Conservation (phyloP, 2,888 invertebrate genomes). For the Hydriomena furcata region DNA sequence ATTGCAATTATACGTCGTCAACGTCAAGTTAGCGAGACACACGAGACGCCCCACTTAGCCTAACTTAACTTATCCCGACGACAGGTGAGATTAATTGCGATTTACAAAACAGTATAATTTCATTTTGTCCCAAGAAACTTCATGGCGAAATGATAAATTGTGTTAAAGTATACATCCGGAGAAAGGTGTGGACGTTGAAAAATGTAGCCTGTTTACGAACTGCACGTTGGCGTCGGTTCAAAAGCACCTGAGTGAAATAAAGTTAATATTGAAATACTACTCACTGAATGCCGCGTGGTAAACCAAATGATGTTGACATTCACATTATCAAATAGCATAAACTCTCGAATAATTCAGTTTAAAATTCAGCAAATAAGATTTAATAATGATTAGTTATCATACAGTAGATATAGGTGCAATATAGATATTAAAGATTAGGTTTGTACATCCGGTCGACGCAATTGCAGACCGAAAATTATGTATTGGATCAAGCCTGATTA, state of each 20-base stretch:
- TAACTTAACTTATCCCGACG: slow-evolving; percentile 43
- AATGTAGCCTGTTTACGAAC: slow-evolving; percentile 26
- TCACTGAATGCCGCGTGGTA: not conserved
- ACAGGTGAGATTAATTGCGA: slow-evolving; percentile 55
- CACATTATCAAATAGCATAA: not conserved
- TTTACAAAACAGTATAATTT: slow-evolving; percentile 45
- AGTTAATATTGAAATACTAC: slow-evolving; percentile 15
- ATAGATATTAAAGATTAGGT: too few species aligned
- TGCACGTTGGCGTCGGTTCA: slow-evolving; percentile 27
- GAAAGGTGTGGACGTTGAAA: slow-evolving; percentile 35
- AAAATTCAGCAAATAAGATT: too few species aligned
- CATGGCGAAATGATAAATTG: slow-evolving; percentile 35
- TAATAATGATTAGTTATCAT: too few species aligned
- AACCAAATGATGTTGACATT: slow-evolving; percentile 4
- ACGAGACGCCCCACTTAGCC: slow-evolving; percentile 49
- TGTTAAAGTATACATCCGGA: slow-evolving; percentile 29
- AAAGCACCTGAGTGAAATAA: slow-evolving; percentile 19
- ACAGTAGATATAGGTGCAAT: too few species aligned
- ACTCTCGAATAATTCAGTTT: too few species aligned
- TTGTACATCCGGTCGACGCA: too few species aligned
- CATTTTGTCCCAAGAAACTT: slow-evolving; percentile 35
- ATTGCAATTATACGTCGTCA: slow-evolving; percentile 52
- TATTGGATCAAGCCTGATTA: too few species aligned
- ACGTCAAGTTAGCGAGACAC: slow-evolving; percentile 52
- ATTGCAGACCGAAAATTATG: not conserved